Evolutionary conservation across 1,140 invertebrate genomes (phyloP).

Genomic region (Drosophila sproati): DNA sequence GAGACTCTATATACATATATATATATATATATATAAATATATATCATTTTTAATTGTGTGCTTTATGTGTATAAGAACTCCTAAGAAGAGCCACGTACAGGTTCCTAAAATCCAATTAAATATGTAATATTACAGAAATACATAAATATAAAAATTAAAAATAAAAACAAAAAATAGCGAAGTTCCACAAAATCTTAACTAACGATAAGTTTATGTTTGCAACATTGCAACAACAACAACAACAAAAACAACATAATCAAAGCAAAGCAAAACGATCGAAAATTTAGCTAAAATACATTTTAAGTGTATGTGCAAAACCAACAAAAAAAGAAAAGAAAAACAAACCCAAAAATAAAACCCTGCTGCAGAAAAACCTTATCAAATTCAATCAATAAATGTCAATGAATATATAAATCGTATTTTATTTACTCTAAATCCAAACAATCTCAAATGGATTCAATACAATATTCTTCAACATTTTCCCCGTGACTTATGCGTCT

Average conservation of each 20-base stretch:
- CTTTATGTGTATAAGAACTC: constrained; percentile 42
- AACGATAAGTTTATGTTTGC: constrained; percentile 50
- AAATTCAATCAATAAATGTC: constrained; percentile 84
- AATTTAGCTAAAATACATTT: constrained; percentile 51
- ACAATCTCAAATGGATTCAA: not conserved
- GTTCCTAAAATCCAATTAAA: constrained; percentile 67
- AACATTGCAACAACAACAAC: constrained; percentile 29
- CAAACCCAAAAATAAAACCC: constrained; percentile 29
- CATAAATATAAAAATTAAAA: constrained; percentile 20
- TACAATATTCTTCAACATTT: not conserved
- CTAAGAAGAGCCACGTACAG: constrained; percentile 57
- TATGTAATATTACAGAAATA: constrained; percentile 7
- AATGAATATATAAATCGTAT: constrained; percentile 65
- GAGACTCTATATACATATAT: not conserved
- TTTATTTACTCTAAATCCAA: not conserved
- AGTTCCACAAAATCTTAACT: constrained; percentile 39
- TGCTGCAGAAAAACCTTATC: constrained; percentile 72
- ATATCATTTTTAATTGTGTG: constrained; percentile 55
- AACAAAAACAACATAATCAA: constrained; percentile 45
- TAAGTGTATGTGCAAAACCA: constrained; percentile 64
- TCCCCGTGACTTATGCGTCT: not conserved
- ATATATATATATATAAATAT: constrained; percentile 33
- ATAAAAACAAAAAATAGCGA: constrained; percentile 32
- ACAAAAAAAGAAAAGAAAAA: constrained; percentile 19
- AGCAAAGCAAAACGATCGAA: constrained; percentile 29